Conservation (phyloP, 2,797 vertebrate species). For the Esox masquinongy region DNA sequence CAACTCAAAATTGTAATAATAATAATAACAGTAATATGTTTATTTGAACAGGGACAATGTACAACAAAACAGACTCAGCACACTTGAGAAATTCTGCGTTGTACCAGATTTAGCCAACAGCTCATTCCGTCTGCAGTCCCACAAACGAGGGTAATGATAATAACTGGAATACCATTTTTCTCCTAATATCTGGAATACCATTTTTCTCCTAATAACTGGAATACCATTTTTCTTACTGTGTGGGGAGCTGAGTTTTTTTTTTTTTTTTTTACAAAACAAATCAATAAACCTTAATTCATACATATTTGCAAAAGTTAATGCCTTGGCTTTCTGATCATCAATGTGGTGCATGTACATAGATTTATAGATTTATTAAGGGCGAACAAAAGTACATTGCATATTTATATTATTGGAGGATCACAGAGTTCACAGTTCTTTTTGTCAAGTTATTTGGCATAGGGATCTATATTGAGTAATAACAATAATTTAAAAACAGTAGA, state of each 20-base stretch:
- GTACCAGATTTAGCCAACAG: too few relatives aligned
- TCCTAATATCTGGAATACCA: background rate
- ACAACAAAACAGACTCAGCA: too few relatives aligned
- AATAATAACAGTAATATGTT: background rate
- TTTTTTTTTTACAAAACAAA: slow-evolving; percentile 47
- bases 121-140: too few relatives aligned
- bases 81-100: too few relatives aligned
- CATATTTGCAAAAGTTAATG: slow-evolving; percentile 42
- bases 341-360: slow-evolving; percentile 48
- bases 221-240: background rate
- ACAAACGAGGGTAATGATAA: too few relatives aligned
- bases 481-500: slow-evolving; percentile 78
- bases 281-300: slow-evolving; percentile 38
- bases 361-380: slow-evolving; percentile 50
- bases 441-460: slow-evolving; percentile 77
- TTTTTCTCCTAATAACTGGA: too few relatives aligned
- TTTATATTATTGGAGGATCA: slow-evolving; percentile 66
- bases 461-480: slow-evolving; percentile 66
- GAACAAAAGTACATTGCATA: slow-evolving; percentile 67
- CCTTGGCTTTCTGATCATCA: slow-evolving; percentile 52
- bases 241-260: slow-evolving; percentile 14
- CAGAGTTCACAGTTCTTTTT: slow-evolving; percentile 74
- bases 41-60: too few relatives aligned
- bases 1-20: background rate
- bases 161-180: too few relatives aligned